Evolutionary conservation across 2,113 vertebrate species (phyloP).

Genomic region (Recurvirostra avosetta): DNA sequence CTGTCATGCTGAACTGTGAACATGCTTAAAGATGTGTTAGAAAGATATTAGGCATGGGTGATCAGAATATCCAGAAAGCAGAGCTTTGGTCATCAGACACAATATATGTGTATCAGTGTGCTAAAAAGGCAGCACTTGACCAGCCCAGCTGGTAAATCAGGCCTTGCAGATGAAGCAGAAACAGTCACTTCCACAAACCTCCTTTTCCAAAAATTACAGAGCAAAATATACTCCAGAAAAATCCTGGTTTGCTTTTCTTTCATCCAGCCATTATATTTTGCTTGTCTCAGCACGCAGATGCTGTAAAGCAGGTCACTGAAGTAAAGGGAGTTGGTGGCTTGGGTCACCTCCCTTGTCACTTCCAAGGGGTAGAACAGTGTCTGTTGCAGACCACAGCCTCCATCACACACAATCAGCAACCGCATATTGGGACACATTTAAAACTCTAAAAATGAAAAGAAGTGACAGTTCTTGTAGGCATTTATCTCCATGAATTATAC

Average conservation of each 20-base stretch:
- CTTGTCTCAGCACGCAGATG: not conserved
- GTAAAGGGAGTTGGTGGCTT: not conserved
- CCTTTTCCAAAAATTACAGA: not conserved
- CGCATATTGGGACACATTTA: not conserved
- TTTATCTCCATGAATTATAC: not conserved
- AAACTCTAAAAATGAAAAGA: not conserved
- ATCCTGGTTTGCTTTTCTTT: not conserved
- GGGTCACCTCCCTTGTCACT: not conserved
- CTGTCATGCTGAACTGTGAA: not conserved
- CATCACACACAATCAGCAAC: not conserved
- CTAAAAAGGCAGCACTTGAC: not conserved
- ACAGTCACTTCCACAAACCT: not conserved
- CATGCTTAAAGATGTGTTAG: not conserved
- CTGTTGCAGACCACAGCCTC: not conserved
- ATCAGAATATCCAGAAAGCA: not conserved
- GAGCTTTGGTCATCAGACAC: not conserved
- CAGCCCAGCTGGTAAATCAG: not conserved
- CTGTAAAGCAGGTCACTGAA: not conserved
- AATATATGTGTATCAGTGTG: accelerated
- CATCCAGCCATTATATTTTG: not conserved
- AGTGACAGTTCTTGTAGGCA: not conserved
- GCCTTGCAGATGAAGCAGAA: not conserved
- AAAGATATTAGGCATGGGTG: not conserved
- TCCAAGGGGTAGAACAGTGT: not conserved
- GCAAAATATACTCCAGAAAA: not conserved